Conservation (phyloP, 2,888 invertebrate genomes). For the Melikaiella ostensackeni region DNA sequence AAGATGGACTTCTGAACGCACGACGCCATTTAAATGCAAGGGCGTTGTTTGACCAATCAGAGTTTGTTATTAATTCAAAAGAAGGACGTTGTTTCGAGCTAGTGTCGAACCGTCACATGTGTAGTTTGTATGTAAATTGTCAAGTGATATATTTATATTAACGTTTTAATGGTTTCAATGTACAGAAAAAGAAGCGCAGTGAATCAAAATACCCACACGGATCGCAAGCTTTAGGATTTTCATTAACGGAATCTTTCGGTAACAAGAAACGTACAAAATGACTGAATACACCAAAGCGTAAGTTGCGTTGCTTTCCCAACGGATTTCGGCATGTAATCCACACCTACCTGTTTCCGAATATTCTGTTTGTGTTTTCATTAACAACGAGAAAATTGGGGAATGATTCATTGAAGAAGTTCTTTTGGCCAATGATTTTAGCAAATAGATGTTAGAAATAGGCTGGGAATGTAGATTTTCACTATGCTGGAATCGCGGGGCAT, state of each 20-base stretch:
- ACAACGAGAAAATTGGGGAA: not conserved
- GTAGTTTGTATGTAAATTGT: not conserved
- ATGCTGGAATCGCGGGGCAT: not conserved
- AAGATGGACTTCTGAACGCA: not conserved
- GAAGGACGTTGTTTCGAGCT: constrained; percentile 9
- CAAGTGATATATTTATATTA: not conserved
- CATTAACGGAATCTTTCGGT: not conserved
- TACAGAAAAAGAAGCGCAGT: not conserved
- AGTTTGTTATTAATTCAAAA: constrained; percentile 40
- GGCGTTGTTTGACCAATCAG: constrained; percentile 14
- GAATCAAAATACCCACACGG: not conserved
- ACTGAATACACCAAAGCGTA: constrained; percentile 20
- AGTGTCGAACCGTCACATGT: not conserved
- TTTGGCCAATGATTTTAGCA: constrained; percentile 20
- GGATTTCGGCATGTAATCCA: not conserved
- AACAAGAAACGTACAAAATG: constrained; percentile 13
- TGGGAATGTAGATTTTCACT: not conserved
- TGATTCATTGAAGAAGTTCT: constrained; percentile 19
- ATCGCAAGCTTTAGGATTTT: not conserved
- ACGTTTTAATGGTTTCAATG: constrained; percentile 2
- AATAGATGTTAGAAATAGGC: not conserved
- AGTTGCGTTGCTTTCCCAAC: constrained; percentile 26
- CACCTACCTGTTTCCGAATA: not conserved
- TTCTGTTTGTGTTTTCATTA: not conserved
- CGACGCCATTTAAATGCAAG: not conserved